These are phyloP conservation scores for Collichthys lucidus DNA, from an alignment of 2,113 vertebrate species.

Conservation along the genomic window DNA sequence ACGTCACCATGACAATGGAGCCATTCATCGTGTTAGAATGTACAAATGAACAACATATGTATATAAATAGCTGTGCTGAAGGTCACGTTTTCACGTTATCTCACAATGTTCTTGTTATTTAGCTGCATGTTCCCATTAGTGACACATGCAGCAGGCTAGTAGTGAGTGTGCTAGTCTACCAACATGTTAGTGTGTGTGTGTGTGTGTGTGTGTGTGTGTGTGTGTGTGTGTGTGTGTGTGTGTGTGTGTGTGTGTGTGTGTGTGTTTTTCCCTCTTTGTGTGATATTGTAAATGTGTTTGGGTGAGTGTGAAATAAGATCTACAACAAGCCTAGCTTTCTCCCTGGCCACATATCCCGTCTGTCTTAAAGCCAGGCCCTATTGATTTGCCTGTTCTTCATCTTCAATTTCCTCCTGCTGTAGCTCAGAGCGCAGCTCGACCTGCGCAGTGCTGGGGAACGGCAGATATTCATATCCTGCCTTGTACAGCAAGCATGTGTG, in stretches of 20 bases:
- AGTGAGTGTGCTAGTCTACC: not conserved
- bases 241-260: slow-evolving; percentile 1
- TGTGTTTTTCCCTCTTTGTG: not conserved
- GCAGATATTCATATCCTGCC: slow-evolving; percentile 63
- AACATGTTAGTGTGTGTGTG: no score
- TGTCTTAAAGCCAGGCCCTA: slow-evolving; percentile 40
- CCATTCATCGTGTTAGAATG: not conserved
- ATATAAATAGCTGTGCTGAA: not conserved
- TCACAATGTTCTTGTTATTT: not conserved
- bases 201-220: not conserved
- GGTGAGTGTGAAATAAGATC: slow-evolving; percentile 45
- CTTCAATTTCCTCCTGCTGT: slow-evolving; percentile 50
- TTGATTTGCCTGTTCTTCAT: slow-evolving; percentile 52
- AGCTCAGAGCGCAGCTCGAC: slow-evolving; percentile 39
- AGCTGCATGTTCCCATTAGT: not conserved
- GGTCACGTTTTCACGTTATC: not conserved
- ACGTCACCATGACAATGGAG: not conserved
- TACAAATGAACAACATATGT: not conserved
- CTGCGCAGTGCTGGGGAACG: slow-evolving; percentile 23
- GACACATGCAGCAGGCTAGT: not conserved
- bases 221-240: no score
- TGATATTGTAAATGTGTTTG: slow-evolving; percentile 43
- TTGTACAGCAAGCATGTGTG: slow-evolving; percentile 66
- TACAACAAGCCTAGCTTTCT: slow-evolving; percentile 18
- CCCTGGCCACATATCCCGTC: slow-evolving; percentile 26